Base-by-base conservation (phyloP, 1,140 invertebrate species). In the Zophobas atratus region DNA sequence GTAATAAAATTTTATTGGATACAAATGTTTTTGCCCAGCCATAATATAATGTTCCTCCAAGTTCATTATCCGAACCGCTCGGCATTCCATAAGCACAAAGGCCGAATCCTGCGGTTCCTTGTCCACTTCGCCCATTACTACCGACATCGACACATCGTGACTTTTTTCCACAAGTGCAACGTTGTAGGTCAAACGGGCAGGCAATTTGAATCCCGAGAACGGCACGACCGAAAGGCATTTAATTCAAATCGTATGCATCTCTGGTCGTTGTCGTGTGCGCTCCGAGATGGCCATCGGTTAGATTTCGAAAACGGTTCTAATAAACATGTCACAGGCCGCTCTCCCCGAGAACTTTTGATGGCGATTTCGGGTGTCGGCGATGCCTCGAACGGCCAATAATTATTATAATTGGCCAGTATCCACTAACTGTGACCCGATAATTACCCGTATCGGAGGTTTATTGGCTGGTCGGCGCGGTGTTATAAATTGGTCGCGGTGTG, bases 221-320 rank as follows among this genome's bases (percentile, higher is more conserved):
- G 4, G n/a, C 49, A 6, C 49, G 49, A 51, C n/a, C 49, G 4
- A 43, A 60, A 67, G 6, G n/a, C 33, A 6, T 43, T 43, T 67
- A 6, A 67, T 67, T 67, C 60, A 67, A 67, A 67, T 67, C 60
- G 39, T 67, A 67, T 67, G 60, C 60, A 67, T 67, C 60, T 67
- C 38, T 43, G 60, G 60, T 67, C 60, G 38, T 43, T 67, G 60
- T 67, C 60, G 60, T 67, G 60, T 67, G 60, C 60, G 60, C 60
- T 67, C 39, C 1, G 38, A 67, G 60, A 67, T 67, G 60, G 60
- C 33, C 60, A 67, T 67, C 60, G 38, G 6, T 60, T 60, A 35
- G 2, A 53, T 53, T 4, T 8, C 2, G 33, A 35, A 60, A 6
- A 20, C 34, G n/a, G 43, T 36, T 60, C 35, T 60, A 60, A 60